A percentile compares a stretch with the other conserved stretches of the same genome.
Evolutionary conservation across 2,888 invertebrate genomes (phyloP).

Genomic region (Boloria euphrosyne): DNA sequence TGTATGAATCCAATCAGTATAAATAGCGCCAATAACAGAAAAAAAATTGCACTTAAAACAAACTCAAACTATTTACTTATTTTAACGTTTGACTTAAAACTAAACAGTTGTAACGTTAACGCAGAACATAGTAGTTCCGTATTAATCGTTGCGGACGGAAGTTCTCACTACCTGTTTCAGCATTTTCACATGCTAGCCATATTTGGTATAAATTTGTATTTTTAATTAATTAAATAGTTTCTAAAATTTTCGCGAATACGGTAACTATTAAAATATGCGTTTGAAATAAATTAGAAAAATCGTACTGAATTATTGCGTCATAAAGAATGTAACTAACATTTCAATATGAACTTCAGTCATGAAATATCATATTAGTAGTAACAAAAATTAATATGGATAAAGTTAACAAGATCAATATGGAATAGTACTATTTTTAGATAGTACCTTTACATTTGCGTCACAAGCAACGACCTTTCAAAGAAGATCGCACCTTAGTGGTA

Average conservation of each 20-base stretch:
- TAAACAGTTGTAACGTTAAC: slow-evolving; percentile 5
- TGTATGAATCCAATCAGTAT: too few relatives aligned
- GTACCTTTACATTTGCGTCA: slow-evolving; percentile 37
- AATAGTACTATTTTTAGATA: neutral
- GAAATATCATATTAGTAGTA: too few relatives aligned
- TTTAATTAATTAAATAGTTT: neutral
- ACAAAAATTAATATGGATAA: too few relatives aligned
- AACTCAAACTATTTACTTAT: neutral
- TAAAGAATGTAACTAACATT: too few relatives aligned
- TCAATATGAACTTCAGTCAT: too few relatives aligned
- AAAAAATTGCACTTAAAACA: too few relatives aligned
- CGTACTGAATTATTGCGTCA: too few relatives aligned
- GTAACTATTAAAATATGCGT: too few relatives aligned
- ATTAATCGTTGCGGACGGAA: slow-evolving; percentile 23
- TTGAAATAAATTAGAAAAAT: too few relatives aligned
- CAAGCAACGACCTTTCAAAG: slow-evolving; percentile 65
- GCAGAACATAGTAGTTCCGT: slow-evolving; percentile 33
- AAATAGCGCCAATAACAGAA: too few relatives aligned
- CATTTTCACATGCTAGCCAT: slow-evolving; percentile 23
- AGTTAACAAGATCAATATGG: too few relatives aligned
- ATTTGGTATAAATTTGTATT: neutral
- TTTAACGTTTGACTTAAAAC: neutral
- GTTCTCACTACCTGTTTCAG: slow-evolving; percentile 24
- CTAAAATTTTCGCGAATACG: neutral
- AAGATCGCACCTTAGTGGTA: slow-evolving; percentile 66